Base-by-base conservation (phyloP, 2,888 invertebrate genomes). In the Lepidochrysops patricia region DNA sequence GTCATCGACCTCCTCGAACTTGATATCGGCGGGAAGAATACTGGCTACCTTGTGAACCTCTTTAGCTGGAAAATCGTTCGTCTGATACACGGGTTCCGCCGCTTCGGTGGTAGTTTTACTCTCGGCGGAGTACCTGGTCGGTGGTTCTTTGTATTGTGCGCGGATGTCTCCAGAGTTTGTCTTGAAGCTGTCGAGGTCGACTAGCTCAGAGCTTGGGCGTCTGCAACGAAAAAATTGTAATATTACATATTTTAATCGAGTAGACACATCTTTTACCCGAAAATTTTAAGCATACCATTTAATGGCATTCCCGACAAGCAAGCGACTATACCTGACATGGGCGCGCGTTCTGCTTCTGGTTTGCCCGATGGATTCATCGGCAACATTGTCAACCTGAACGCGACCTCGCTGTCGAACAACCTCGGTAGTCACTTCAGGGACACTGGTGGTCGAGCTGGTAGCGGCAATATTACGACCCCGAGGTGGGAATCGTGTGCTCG, bases 401-500 rank as follows among this genome's bases (percentile, higher is more conserved):
- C 85, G 84, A 32, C 82, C 82, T 61, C 86, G 84, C 37, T 84
- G 82, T 62, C 76, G 78, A 15, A 81, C 75, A 65, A 86, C 74
- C 79, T 90, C 83, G 66, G 89, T 79, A n/a, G 85, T 77, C 58
- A 77, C 77, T 78, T 82, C 89, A 64, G 84, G 89, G 65, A 72
- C 82, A 63, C 75, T 76, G 27, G 71, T 70, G 61, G 91, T 90
- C 43, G 92, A 91, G 23, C 91, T 90, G 66, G 86, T 87, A 60
- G 80, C 70, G 15, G 75, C 79, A 58, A 88, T 68, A 82, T 78
- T 80, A 80, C 92, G 86, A 68, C 93, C 92, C 62, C 94, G 93
- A 50, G 95, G 94, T 63, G 95, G 95, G 79, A 96, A 96, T 66
- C 96, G 92, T n/a, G 96, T 96, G 72, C 94, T 95, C n/a, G 93